Evolutionary conservation across 2,113 vertebrate species (phyloP).

Genomic region (Paracanthobrama guichenoti): DNA sequence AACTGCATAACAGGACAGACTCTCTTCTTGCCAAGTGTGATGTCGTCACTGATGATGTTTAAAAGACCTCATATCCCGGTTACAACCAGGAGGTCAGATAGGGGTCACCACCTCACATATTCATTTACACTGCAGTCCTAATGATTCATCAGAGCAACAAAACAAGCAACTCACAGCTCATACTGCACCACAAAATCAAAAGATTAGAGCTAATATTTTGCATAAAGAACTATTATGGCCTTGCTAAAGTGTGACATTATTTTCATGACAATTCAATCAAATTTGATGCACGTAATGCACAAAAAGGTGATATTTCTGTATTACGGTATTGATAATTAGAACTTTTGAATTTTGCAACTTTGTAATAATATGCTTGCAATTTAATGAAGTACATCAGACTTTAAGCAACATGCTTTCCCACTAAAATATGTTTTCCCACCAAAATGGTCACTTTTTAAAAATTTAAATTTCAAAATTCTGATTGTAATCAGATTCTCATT

Average conservation of each 20-base stretch:
- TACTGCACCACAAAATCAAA: background rate
- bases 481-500: background rate
- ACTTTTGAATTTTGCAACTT: no score
- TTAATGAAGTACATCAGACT: no score
- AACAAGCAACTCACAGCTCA: background rate
- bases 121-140: background rate
- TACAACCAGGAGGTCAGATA: constrained; percentile 3
- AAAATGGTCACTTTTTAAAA: no score
- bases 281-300: background rate
- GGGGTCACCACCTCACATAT: background rate
- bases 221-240: background rate
- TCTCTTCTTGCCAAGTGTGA: background rate
- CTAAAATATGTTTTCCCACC: no score
- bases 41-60: constrained; percentile 17
- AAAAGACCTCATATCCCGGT: constrained; percentile 5
- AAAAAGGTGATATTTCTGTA: background rate
- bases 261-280: background rate
- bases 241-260: background rate
- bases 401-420: no score
- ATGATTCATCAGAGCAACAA: constrained; percentile 11
- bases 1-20: background rate
- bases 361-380: no score
- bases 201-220: background rate
- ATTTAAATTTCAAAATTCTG: background rate
- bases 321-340: no score